Evolutionary conservation across 2,113 vertebrate genomes (phyloP), one percentile per base, ranked within the genome.

Genomic region (Thalassarche chlororhynchos): DNA sequence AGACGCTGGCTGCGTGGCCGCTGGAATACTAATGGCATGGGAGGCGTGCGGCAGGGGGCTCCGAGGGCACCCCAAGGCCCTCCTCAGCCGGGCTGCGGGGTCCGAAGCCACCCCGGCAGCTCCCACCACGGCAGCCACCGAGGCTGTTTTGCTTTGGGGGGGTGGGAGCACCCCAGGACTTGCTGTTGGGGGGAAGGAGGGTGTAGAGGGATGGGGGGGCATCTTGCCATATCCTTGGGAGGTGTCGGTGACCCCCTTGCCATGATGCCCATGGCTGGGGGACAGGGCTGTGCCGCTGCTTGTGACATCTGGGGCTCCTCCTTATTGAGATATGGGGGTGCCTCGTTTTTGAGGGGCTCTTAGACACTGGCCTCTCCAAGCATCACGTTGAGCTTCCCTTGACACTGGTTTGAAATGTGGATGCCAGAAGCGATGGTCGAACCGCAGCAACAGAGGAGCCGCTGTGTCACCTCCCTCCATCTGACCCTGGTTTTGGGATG

Each of bases 201-300:
- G 14, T 42, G 49, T 26, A 74, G 51, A 72, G 38, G 52, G 24
- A 6, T 3, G 3, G 16, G 68, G 32, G 14, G 13, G 17, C 17
- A 3, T 11, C 23, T 42, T 12, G 44, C 58, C 17, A 3, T 62
- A 8, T 49, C 51, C 32, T 26, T 14, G 42, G 55, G 7, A 60
- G 1, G 49, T 29, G 10, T n/a, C 0, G 0, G 24, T 72, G 47
- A 38, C 8, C 17, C 26, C 34, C 36, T 85, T 28, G 29, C 51
- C 0, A 0, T 1, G 4, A 14, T 52, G 44, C 40, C 49, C 1
- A 0, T 5, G 5, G 25, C 7, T 2, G 8, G 62, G 21, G 20
- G 9, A 44, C 10, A 8, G 69, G 40, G n/a, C 71, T 42, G 40
- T 0, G 2, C 36, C 8, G 2, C 42, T 64, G 79, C 70, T 68